Percentiles rank a stretch among this genome's conserved stretches.
Conservation (phyloP, 2,797 vertebrate genomes). For the Mionectes olivaceus region DNA sequence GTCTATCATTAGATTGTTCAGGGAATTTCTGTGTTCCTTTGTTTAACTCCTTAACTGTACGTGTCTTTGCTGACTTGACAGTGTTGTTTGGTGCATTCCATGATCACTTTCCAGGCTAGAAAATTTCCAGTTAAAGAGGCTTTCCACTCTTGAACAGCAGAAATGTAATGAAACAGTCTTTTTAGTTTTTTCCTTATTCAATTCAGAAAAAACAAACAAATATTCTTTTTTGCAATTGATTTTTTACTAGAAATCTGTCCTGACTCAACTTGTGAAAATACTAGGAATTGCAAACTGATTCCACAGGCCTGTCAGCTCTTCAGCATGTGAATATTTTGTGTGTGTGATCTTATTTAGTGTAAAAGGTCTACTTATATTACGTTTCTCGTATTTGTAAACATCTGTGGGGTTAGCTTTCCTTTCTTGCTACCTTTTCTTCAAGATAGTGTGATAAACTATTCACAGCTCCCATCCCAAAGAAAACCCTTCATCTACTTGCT, state of each 20-base stretch:
- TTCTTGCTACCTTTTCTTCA: background rate
- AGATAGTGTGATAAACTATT: background rate
- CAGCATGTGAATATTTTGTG: background rate
- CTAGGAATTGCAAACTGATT: background rate
- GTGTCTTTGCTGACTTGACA: background rate
- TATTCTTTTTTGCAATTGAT: background rate
- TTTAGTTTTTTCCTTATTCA: background rate
- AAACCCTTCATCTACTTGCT: background rate
- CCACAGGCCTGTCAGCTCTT: background rate
- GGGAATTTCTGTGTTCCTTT: background rate
- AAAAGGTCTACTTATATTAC: background rate
- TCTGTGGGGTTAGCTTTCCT: background rate
- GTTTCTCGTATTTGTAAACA: background rate
- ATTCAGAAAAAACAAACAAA: background rate
- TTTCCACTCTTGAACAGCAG: background rate
- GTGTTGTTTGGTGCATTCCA: accelerated
- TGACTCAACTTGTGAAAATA: background rate
- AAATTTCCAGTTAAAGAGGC: background rate
- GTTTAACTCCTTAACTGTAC: background rate
- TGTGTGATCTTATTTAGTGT: background rate
- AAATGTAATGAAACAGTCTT: background rate
- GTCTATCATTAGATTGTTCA: background rate
- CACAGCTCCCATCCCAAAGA: background rate
- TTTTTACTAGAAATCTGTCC: background rate
- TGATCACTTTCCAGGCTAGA: background rate